Percentiles rank a stretch among this genome's conserved stretches.
Conservation (phyloP, 2,113 vertebrate species). For the Ammodramus savannarum region DNA sequence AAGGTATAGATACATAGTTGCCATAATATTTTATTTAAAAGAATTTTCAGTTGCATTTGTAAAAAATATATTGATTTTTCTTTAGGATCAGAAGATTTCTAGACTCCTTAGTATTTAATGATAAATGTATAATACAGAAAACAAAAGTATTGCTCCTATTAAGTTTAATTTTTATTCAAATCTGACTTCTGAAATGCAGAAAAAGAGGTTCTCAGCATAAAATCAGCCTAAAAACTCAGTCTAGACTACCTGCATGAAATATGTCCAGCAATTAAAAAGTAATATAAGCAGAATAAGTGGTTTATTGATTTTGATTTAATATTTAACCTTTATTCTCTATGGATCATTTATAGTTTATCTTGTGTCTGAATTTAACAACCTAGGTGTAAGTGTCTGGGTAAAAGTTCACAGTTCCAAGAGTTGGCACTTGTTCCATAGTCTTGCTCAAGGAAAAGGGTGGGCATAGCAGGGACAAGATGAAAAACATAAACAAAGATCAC, state of each 20-base stretch:
- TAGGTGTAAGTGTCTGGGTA: neutral
- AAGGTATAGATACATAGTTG: neutral
- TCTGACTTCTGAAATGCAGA: neutral
- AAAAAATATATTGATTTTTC: neutral
- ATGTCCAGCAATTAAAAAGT: neutral
- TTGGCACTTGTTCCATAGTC: neutral
- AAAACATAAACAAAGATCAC: neutral
- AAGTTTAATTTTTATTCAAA: neutral
- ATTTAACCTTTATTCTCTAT: neutral
- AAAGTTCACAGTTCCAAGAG: neutral
- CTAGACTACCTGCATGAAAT: neutral
- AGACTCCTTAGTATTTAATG: neutral
- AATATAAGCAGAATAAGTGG: no score
- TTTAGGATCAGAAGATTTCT: neutral
- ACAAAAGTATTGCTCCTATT: neutral
- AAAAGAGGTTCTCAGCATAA: neutral
- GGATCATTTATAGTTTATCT: neutral
- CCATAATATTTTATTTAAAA: neutral
- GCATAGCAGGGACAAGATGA: accelerated
- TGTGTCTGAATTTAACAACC: neutral
- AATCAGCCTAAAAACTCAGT: neutral
- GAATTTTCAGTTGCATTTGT: accelerated
- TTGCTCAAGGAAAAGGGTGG: neutral
- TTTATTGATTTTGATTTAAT: no score
- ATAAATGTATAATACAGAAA: neutral